Evolutionary conservation across 2,888 invertebrate genomes (phyloP).

Genomic region (Agrilus biguttatus): DNA sequence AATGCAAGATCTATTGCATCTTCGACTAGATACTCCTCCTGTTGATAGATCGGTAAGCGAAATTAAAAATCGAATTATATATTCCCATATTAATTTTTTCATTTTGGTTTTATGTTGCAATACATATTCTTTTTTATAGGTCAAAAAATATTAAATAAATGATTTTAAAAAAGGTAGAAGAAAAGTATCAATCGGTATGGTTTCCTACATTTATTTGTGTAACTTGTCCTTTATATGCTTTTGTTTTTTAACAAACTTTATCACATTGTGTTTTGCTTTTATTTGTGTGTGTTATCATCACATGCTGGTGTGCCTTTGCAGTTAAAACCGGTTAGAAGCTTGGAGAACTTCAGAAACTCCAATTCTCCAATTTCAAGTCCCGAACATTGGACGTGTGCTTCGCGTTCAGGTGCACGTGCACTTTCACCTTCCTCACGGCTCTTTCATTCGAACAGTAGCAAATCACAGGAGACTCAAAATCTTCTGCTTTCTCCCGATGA

Average conservation of each 20-base stretch:
- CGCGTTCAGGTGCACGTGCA: slow-evolving; percentile 14
- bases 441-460: slow-evolving; percentile 11
- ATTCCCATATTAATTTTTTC: slow-evolving; percentile 2
- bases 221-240: background rate
- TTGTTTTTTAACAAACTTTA: slow-evolving; percentile 1
- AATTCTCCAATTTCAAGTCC: slow-evolving; percentile 19
- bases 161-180: background rate
- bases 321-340: slow-evolving; percentile 45
- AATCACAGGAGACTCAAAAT: slow-evolving; percentile 24
- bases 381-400: slow-evolving; percentile 22
- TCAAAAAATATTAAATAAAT: background rate
- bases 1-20: slow-evolving; percentile 42
- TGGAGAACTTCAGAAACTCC: slow-evolving; percentile 39
- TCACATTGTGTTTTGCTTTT: slow-evolving; percentile 4
- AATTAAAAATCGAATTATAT: background rate
- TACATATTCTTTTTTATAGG: background rate
- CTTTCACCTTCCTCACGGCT: slow-evolving; percentile 19
- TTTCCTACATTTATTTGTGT: background rate
- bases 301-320: slow-evolving; percentile 23
- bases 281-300: background rate
- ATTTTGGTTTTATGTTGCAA: slow-evolving; percentile 2
- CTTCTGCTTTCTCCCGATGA: slow-evolving; percentile 29
- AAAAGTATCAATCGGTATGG: background rate
- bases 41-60: slow-evolving; percentile 50
- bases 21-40: slow-evolving; percentile 36